Evolutionary conservation across 2,888 invertebrate species (phyloP).

Genomic region (Tiliacea citrago): DNA sequence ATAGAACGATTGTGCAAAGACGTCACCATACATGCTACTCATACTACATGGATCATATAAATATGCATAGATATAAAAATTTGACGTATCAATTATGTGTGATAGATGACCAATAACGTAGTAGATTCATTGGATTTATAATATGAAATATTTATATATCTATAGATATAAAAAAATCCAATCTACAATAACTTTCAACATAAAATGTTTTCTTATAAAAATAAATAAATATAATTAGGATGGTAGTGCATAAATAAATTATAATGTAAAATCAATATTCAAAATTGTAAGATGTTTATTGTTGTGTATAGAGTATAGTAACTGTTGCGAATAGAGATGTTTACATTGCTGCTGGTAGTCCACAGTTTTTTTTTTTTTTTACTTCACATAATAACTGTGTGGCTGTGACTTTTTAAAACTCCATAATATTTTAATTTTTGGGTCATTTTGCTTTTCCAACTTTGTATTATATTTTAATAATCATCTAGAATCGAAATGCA

Average conservation of each 20-base stretch:
- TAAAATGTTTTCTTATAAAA: constrained; percentile 60
- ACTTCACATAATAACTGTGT: constrained; percentile 42
- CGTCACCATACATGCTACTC: constrained; percentile 32
- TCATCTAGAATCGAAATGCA: constrained; percentile 68
- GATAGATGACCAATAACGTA: constrained; percentile 87
- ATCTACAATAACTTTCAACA: constrained; percentile 57
- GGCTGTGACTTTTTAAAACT: constrained; percentile 53
- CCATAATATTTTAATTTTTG: constrained; percentile 3
- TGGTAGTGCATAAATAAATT: constrained; percentile 53
- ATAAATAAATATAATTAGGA: constrained; percentile 55
- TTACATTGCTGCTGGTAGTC: constrained; percentile 44
- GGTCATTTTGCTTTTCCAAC: constrained; percentile 16
- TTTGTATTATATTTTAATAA: constrained; percentile 13
- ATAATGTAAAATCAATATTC: constrained; percentile 40
- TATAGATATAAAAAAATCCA: constrained; percentile 59
- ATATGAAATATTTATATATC: constrained; percentile 69
- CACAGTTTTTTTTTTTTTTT: constrained; percentile 40
- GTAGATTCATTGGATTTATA: constrained; percentile 74
- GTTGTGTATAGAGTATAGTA: constrained; percentile 50
- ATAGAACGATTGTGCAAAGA: constrained; percentile 2
- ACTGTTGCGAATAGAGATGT: constrained; percentile 46
- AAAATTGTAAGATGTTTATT: constrained; percentile 45
- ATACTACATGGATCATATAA: constrained; percentile 32
- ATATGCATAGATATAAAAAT: constrained; percentile 58
- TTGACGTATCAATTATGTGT: constrained; percentile 84